Evolutionary conservation across 92 coral and sea anemone genomes (phyloP), one percentile per base, ranked within the genome.

Genomic region (Phenganax subtilis): DNA sequence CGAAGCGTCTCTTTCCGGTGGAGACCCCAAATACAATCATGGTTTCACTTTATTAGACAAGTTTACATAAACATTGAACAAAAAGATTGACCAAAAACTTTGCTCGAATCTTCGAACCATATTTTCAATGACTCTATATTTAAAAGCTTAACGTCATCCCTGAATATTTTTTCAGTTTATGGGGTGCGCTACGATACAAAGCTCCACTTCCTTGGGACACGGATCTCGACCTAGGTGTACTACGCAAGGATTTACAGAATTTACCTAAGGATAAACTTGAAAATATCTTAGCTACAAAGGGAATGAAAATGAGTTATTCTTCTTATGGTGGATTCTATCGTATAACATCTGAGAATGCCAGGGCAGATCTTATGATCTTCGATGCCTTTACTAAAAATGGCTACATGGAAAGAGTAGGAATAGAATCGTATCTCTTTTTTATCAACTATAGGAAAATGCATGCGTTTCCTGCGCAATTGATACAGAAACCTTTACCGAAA

Each of bases 151-250:
- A 37, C 47, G 47, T 37, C 47, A 37, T 37, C 47, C 47, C 47
- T 37, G 3, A 37, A 20, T 20, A 55, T 12, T 71, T 51, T 81
- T 66, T 2, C 83, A 91, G 96, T 55, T 64, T 91, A 37, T 91
- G 91, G 92, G 96, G 96, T 73, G 96, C 90, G 16, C 70, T 91
- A 10, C 86, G 96, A 10, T 82, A 91, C 77, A 82, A 77, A 31
- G 83, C 68, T 11, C 96, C 96, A 8, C 84, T 91, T 44, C 96
- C 91, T 11, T 91, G 96, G 96, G 96, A 91, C 69, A 91, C 84
- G 27, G 96, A 91, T 82, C 82, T 91, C 55, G 96, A 91, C 82
- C 78, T 88, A 83, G 96, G 96, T 54, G 89, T 91, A 55, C 7
- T 89, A 6, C 80, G 87, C 72, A 78, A 76, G 16, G 96, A 91